Percentiles rank a stretch among this genome's conserved stretches.
phyloP scores from a whole-genome alignment of 2,113 vertebrate species.

The Oenanthe melanoleuca region DNA sequence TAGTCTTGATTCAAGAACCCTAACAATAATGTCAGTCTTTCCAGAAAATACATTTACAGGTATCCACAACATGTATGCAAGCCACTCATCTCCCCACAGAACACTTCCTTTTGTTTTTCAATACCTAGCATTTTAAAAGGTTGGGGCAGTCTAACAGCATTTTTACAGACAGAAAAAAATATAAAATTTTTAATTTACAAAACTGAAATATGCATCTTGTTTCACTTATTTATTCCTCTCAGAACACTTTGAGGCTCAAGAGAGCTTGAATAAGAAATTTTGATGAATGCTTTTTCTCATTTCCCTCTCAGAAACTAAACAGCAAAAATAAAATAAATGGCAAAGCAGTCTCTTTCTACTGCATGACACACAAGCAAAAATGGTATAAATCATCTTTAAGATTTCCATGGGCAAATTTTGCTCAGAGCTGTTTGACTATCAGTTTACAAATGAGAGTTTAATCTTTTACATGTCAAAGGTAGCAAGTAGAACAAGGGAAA shows the following conservation, averaged over 20 bases:
- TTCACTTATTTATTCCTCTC: background rate
- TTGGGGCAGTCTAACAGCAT: background rate
- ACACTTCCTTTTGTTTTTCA: background rate
- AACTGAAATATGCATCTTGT: background rate
- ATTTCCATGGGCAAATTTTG: background rate
- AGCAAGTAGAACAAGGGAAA: background rate
- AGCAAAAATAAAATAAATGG: constrained; percentile 44
- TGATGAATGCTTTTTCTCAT: background rate
- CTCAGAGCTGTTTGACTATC: background rate
- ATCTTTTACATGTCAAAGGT: background rate
- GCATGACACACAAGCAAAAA: background rate
- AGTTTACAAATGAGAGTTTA: constrained; percentile 6
- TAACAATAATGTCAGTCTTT: background rate
- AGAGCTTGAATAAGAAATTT: constrained; percentile 8
- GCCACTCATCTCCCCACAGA: background rate
- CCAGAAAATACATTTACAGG: background rate
- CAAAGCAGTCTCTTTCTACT: background rate
- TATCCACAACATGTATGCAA: background rate
- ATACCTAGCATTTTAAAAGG: background rate
- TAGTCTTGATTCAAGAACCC: background rate
- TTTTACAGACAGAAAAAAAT: background rate
- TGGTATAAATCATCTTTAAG: constrained; percentile 17
- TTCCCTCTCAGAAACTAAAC: background rate
- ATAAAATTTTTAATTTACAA: background rate
- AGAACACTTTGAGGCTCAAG: background rate